Evolutionary conservation across 2,113 vertebrate genomes (phyloP).

Genomic region (Pycnonotus jocosus): DNA sequence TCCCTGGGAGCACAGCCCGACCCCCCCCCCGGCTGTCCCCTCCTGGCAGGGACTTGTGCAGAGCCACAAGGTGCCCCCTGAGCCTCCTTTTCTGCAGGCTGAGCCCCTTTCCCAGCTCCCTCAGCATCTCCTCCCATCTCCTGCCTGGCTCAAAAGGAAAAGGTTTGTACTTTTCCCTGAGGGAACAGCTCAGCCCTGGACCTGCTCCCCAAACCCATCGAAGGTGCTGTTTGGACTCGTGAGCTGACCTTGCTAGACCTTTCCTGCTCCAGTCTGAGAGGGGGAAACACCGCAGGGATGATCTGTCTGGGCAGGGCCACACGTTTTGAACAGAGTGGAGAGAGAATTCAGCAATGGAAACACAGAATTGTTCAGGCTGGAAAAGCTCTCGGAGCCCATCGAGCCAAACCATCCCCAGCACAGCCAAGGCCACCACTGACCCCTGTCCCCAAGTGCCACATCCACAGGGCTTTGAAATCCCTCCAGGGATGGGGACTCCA

Average conservation of each 20-base stretch:
- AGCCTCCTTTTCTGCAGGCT: background rate
- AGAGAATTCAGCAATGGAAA: background rate
- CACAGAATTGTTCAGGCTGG: background rate
- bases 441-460: background rate
- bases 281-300: background rate
- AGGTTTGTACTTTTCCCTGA: background rate
- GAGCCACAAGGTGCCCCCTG: background rate
- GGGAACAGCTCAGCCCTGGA: background rate
- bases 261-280: background rate
- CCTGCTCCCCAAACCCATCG: background rate
- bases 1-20: background rate
- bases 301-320: background rate
- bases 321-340: background rate
- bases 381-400: accelerated
- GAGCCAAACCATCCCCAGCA: background rate
- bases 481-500: background rate
- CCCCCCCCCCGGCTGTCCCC: background rate
- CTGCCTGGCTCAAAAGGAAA: background rate
- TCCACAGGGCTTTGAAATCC: background rate
- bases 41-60: background rate
- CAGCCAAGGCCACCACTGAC: background rate
- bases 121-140: background rate
- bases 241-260: background rate
- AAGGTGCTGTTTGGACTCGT: background rate
- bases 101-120: background rate